Percentiles rank a stretch among this genome's conserved stretches.
These are phyloP conservation scores for Progne subis DNA, from an alignment of 2,113 vertebrate genomes.

Conservation along the genomic window DNA sequence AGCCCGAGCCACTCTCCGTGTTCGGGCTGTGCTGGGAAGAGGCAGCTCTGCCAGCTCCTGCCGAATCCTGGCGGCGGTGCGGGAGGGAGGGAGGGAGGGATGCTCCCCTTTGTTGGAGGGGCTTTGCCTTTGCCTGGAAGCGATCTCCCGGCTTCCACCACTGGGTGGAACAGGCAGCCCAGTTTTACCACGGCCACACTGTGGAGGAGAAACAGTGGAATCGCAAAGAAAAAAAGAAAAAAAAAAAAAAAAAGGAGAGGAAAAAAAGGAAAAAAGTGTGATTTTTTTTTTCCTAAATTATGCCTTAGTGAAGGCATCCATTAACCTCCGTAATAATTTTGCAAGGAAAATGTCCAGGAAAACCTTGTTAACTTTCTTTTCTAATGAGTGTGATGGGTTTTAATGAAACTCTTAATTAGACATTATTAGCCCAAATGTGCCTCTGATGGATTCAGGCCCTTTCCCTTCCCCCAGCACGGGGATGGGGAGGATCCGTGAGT, in stretches of 20 bases:
- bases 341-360: slow-evolving; percentile 55
- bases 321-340: slow-evolving; percentile 60
- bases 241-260: neutral
- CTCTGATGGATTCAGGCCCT: neutral
- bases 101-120: neutral
- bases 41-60: neutral
- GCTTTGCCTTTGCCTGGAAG: neutral
- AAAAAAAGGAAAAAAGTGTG: neutral
- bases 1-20: neutral
- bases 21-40: neutral
- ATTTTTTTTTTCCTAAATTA: slow-evolving; percentile 61
- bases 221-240: neutral
- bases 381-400: slow-evolving; percentile 52
- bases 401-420: slow-evolving; percentile 72
- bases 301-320: slow-evolving; percentile 62
- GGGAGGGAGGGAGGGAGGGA: neutral
- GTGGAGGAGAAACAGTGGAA: neutral
- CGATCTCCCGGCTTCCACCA: slow-evolving; percentile 21
- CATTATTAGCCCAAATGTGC: slow-evolving; percentile 44
- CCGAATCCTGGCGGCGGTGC: accelerated
- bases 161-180: slow-evolving; percentile 63
- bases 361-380: slow-evolving; percentile 30
- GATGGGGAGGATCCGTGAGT: neutral
- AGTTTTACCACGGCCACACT: slow-evolving; percentile 8
- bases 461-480: neutral